These are phyloP conservation scores for Blera fallax DNA, from an alignment of 2,888 invertebrate genomes.

Conservation along the genomic window DNA sequence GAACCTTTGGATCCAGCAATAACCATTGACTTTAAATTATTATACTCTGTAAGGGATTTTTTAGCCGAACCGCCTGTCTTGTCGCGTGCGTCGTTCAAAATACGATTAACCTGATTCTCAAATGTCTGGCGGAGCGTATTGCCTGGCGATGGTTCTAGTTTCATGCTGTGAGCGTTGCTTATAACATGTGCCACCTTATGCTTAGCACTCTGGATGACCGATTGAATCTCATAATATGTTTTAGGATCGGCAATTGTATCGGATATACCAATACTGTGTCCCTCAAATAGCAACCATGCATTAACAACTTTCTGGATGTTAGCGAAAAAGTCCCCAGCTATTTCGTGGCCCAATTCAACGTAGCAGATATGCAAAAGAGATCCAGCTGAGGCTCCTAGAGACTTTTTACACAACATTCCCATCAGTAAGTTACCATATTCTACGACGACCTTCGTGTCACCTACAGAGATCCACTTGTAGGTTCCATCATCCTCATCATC, in stretches of 20 bases:
- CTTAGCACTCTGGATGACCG: constrained; percentile 97
- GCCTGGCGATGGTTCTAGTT: constrained; percentile 97
- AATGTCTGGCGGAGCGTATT: constrained; percentile 98
- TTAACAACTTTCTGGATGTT: constrained; percentile 99
- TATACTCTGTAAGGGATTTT: constrained; percentile 98
- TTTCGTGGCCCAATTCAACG: constrained; percentile 96
- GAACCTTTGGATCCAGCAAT: constrained; percentile 99
- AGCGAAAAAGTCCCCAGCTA: constrained; percentile 95
- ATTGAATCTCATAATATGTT: constrained; percentile 97
- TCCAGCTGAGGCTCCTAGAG: constrained; percentile 96
- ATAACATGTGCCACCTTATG: constrained; percentile 96
- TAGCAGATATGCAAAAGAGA: constrained; percentile 97
- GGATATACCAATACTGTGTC: constrained; percentile 96
- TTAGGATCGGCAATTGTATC: constrained; percentile 99
- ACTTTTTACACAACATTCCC: constrained; percentile 98
- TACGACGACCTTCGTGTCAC: constrained; percentile 96
- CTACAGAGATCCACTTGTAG: constrained; percentile 98
- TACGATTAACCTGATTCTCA: constrained; percentile 98
- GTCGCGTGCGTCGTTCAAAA: constrained; percentile 99
- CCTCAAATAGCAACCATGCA: constrained; percentile 96
- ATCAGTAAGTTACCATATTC: constrained; percentile 97
- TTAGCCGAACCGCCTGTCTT: constrained; percentile 99
- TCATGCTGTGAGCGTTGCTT: constrained; percentile 98
- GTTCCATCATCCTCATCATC: constrained; percentile 97
- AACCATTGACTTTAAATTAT: constrained; percentile 99